Evolutionary conservation across 1,140 invertebrate species (phyloP).

Genomic region (Ceratosolen fusciceps): DNA sequence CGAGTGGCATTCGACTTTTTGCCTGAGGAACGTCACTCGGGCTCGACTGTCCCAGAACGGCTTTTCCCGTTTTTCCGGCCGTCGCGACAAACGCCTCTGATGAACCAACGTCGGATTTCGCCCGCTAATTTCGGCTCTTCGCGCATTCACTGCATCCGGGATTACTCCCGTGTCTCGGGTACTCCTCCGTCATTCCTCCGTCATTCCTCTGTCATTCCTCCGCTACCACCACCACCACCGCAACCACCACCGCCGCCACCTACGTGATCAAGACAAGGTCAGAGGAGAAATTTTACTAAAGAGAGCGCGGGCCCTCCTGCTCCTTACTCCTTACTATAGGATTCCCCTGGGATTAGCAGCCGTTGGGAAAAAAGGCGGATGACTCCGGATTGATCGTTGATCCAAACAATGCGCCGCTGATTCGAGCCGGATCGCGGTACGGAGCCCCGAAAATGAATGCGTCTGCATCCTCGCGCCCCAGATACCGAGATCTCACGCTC

Average conservation of each 20-base stretch:
- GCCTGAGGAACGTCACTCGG: neutral
- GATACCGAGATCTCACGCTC: too few species aligned
- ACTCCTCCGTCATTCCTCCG: too few species aligned
- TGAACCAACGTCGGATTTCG: neutral
- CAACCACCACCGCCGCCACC: too few species aligned
- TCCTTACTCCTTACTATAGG: too few species aligned
- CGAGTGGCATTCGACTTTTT: neutral
- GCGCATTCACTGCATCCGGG: too few species aligned
- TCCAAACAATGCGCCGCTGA: slow-evolving; percentile 64
- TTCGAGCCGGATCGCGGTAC: slow-evolving; percentile 60
- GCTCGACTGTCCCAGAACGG: neutral
- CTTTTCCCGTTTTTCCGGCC: neutral
- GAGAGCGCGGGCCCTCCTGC: too few species aligned
- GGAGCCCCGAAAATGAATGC: slow-evolving; percentile 52
- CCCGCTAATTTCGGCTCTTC: slow-evolving; percentile 5
- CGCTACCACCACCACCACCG: too few species aligned
- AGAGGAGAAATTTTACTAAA: too few species aligned
- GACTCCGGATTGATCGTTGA: neutral
- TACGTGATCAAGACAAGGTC: too few species aligned
- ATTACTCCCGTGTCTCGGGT: too few species aligned
- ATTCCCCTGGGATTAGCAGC: neutral
- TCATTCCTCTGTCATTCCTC: too few species aligned
- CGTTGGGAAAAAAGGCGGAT: neutral
- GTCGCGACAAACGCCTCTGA: slow-evolving; percentile 38
- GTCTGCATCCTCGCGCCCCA: too few species aligned